Conservation (phyloP, 2,113 vertebrate genomes). For the Dendrocopos noguchii region DNA sequence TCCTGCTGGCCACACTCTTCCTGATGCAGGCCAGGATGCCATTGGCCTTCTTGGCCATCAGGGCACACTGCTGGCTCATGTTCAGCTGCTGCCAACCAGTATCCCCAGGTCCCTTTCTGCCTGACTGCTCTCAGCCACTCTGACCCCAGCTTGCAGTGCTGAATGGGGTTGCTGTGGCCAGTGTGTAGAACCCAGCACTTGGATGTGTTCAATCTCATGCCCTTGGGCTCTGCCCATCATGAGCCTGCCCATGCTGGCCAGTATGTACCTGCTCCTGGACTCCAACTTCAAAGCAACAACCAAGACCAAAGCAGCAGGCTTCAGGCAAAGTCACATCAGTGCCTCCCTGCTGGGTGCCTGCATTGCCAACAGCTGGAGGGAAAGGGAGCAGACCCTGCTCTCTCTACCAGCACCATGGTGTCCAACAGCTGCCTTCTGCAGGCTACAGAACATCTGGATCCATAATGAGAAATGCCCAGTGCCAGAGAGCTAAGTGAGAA, state of each 20-base stretch:
- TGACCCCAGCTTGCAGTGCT: no score
- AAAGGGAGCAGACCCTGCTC: background rate
- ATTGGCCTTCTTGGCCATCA: no score
- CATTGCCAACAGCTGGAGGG: background rate
- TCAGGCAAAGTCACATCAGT: rapidly evolving
- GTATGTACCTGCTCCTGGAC: rapidly evolving
- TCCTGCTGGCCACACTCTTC: no score
- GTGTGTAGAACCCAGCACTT: no score
- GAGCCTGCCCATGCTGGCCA: background rate
- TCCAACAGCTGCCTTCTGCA: background rate
- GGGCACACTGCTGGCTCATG: no score
- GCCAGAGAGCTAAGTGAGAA: conserved; percentile 23
- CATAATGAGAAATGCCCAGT: background rate
- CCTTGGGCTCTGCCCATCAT: background rate
- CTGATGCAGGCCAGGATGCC: no score
- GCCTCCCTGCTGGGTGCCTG: background rate
- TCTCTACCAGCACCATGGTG: background rate
- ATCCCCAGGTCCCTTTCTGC: no score
- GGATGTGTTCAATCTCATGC: no score
- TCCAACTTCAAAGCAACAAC: background rate
- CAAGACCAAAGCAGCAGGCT: background rate
- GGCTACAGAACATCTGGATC: background rate
- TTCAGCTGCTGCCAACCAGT: no score
- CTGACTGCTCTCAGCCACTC: no score
- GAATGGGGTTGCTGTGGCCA: no score